Evolutionary conservation across 1,140 invertebrate species (phyloP).

Genomic region (Drosophila ohnishii): DNA sequence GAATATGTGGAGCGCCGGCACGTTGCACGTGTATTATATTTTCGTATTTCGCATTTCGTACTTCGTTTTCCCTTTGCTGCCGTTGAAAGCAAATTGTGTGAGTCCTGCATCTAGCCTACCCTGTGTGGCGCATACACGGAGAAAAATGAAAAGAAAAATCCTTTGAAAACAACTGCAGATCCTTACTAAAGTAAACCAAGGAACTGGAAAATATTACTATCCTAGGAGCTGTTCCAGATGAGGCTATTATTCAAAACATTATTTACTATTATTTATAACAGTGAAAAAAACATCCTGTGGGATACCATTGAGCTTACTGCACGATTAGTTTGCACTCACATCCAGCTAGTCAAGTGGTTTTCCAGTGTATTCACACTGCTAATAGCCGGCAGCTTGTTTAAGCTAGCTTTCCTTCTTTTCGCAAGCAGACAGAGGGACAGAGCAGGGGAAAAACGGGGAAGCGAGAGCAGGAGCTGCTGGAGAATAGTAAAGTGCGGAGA

Average conservation of each 20-base stretch:
- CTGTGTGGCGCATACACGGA: slow-evolving; percentile 16
- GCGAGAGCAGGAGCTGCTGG: neutral
- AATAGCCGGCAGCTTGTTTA: slow-evolving; percentile 74
- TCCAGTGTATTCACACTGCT: slow-evolving; percentile 55
- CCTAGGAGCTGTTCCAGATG: neutral
- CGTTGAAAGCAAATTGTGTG: slow-evolving; percentile 66
- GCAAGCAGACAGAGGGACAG: slow-evolving; percentile 44
- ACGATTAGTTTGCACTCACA: neutral
- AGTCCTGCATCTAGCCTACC: slow-evolving; percentile 30
- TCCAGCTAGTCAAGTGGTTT: neutral
- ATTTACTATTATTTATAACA: neutral
- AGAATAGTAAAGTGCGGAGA: slow-evolving; percentile 29
- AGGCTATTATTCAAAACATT: too few relatives aligned
- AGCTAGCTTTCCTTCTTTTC: slow-evolving; percentile 35
- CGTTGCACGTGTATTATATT: slow-evolving; percentile 57
- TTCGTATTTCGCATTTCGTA: slow-evolving; percentile 52
- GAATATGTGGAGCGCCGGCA: slow-evolving; percentile 55
- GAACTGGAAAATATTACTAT: neutral
- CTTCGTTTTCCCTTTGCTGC: slow-evolving; percentile 68
- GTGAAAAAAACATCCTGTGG: neutral
- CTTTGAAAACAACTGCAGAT: neutral
- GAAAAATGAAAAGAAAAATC: neutral
- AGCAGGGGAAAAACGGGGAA: slow-evolving; percentile 13
- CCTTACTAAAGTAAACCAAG: neutral
- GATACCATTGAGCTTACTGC: neutral